Conservation (phyloP, 2,113 vertebrate species). For the Xyliphius kryptos region DNA sequence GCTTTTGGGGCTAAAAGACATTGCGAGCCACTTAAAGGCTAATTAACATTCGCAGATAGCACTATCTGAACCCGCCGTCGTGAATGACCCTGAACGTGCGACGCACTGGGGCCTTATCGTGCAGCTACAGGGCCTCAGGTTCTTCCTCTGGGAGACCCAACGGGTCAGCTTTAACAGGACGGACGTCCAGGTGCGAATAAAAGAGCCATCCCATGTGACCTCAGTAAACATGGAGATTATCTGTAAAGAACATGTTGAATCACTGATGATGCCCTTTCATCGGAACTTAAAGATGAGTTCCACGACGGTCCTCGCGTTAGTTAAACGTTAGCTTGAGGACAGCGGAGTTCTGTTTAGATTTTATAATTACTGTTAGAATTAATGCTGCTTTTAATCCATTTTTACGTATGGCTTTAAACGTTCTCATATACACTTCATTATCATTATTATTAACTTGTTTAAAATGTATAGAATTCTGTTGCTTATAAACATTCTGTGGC, state of each 20-base stretch:
- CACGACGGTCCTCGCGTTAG: no score
- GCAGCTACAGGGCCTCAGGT: slow-evolving; percentile 60
- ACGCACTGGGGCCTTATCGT: slow-evolving; percentile 56
- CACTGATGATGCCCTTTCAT: no score
- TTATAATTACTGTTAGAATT: no score
- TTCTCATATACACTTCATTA: no score
- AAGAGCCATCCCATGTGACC: slow-evolving; percentile 6
- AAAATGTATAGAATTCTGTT: no score
- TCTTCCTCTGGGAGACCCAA: slow-evolving; percentile 46
- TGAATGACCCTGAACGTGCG: slow-evolving; percentile 61
- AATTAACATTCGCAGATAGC: slow-evolving; percentile 73
- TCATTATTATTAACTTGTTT: no score
- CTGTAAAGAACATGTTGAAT: not conserved
- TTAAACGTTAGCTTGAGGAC: no score
- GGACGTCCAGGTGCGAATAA: slow-evolving; percentile 17
- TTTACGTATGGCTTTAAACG: no score
- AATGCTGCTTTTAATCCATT: no score
- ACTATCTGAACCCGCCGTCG: slow-evolving; percentile 63
- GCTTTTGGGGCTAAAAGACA: slow-evolving; percentile 53
- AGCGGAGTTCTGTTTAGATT: no score
- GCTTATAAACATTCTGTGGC: no score
- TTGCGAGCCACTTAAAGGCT: slow-evolving; percentile 61
- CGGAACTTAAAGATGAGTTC: no score
- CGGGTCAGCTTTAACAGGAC: slow-evolving; percentile 12
- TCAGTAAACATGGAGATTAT: not conserved